Percentiles rank a stretch among this genome's conserved stretches.
Conservation (phyloP, 2,797 vertebrate species). For the Pelochelys cantorii region DNA sequence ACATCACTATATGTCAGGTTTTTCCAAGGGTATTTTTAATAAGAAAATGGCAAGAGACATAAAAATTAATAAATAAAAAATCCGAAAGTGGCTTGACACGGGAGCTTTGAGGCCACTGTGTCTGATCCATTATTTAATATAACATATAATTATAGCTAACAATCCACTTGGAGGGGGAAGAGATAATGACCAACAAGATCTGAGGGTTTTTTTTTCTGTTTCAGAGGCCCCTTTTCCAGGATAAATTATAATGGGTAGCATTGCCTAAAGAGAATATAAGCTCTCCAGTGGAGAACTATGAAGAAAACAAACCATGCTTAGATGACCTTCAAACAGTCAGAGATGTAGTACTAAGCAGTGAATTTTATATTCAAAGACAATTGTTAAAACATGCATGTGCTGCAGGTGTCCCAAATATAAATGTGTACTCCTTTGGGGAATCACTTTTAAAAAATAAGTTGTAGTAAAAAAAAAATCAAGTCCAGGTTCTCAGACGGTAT, state of each 20-base stretch:
- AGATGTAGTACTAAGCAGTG: not conserved
- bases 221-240: not conserved
- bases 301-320: not conserved
- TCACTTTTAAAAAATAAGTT: not conserved
- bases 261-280: not conserved
- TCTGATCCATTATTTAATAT: not conserved
- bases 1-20: not conserved
- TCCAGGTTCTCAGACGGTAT: not conserved
- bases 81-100: not conserved
- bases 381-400: not conserved
- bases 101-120: not conserved
- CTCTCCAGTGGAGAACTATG: not conserved
- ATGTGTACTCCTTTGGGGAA: not conserved
- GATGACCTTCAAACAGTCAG: conserved; percentile 27
- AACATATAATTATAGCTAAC: not conserved
- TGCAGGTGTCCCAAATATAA: not conserved
- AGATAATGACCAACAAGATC: not conserved
- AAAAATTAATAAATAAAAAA: not conserved
- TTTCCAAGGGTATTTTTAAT: not conserved
- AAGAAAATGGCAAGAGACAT: not conserved
- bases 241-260: not conserved
- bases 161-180: not conserved
- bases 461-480: not conserved
- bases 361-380: not conserved
- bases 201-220: not conserved